Percentiles rank a stretch among this genome's conserved stretches.
Conservation (phyloP, 2,888 invertebrate genomes). For the Callyntrura sp. region DNA sequence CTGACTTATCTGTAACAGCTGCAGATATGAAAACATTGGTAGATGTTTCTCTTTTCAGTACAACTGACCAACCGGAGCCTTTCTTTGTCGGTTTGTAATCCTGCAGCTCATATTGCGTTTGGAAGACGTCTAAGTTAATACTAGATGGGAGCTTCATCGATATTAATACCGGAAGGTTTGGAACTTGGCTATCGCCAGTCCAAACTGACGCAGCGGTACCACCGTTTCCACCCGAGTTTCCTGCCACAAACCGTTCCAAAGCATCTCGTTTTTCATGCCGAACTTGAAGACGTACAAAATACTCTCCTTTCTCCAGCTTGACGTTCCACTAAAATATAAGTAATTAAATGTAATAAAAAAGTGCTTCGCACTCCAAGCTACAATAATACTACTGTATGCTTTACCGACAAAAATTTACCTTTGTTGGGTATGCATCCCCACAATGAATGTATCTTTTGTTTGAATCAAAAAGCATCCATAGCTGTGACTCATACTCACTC, state of each 20-base stretch:
- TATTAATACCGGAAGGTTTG: conserved; percentile 87
- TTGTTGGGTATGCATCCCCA: conserved; percentile 89
- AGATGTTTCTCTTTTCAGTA: conserved; percentile 88
- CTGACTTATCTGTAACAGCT: conserved; percentile 92
- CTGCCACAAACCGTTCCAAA: conserved; percentile 62
- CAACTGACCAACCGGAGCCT: conserved; percentile 89
- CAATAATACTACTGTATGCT: not conserved
- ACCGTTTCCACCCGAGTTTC: conserved; percentile 73
- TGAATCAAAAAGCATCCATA: conserved; percentile 98
- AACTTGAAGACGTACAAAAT: conserved; percentile 93
- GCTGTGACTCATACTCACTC: conserved; percentile 97
- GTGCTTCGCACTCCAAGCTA: conserved; percentile 17
- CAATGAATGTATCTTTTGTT: conserved; percentile 93
- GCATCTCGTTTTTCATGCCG: conserved; percentile 90
- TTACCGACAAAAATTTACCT: conserved; percentile 87
- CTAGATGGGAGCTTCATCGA: conserved; percentile 91
- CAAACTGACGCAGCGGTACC: conserved; percentile 51
- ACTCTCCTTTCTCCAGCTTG: conserved; percentile 98
- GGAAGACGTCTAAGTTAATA: conserved; percentile 92
- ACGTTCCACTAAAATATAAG: conserved; percentile 89
- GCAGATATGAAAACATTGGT: conserved; percentile 93
- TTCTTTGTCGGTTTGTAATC: conserved; percentile 86
- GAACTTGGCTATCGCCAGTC: conserved; percentile 78
- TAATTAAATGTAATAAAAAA: conserved; percentile 64
- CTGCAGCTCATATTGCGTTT: conserved; percentile 81